A percentile compares a stretch with the other conserved stretches of the same genome.
Conservation (phyloP, 2,797 vertebrate genomes). For the Platyrinchus mystaceus region DNA sequence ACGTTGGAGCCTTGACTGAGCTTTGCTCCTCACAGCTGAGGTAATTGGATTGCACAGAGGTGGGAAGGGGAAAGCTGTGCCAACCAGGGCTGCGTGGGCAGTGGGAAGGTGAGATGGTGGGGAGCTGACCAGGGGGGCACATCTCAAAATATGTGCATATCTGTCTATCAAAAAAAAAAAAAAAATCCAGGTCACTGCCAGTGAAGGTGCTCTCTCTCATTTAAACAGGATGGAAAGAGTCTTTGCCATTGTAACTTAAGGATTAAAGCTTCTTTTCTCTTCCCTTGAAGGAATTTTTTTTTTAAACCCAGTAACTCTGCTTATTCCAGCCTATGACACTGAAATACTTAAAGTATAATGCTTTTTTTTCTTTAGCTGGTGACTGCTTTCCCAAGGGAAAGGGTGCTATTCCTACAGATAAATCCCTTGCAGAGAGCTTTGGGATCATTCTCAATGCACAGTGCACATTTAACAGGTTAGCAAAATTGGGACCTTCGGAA, state of each 20-base stretch:
- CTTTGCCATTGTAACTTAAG: background rate
- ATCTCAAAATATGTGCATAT: rapidly evolving
- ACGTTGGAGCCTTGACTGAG: background rate
- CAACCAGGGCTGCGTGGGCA: background rate
- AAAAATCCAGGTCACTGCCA: background rate
- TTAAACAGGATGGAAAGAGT: background rate
- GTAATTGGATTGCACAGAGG: background rate
- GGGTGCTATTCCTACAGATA: background rate
- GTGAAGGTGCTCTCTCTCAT: background rate
- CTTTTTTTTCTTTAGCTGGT: background rate
- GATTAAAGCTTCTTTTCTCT: background rate
- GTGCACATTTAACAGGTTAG: background rate
- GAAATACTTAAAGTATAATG: background rate
- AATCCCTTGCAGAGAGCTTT: background rate
- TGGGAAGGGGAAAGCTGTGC: background rate
- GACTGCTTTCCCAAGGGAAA: background rate
- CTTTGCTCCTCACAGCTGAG: background rate
- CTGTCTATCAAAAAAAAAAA: background rate
- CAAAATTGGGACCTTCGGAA: background rate
- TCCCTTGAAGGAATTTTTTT: background rate
- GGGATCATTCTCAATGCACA: background rate
- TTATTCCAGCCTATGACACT: background rate
- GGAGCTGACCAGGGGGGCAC: background rate
- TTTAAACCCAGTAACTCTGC: background rate
- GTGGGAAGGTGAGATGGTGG: background rate